phyloP scores from a whole-genome alignment of 2,797 vertebrate genomes.

The Sebastes taczanowskii region DNA sequence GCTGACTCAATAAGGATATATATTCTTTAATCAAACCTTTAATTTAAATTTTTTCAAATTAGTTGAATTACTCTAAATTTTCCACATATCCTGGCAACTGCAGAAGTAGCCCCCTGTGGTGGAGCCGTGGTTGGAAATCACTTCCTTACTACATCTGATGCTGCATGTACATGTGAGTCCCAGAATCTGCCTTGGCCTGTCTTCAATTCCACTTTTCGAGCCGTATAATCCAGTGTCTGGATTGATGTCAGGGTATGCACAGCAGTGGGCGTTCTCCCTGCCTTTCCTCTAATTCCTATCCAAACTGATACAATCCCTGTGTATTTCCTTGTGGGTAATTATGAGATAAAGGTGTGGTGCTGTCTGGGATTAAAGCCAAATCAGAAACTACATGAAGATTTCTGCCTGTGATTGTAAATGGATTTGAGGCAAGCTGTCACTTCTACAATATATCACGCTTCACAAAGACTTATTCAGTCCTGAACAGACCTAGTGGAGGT shows the following conservation, averaged over 20 bases:
- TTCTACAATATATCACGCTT: constrained; percentile 38
- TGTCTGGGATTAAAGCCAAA: constrained; percentile 59
- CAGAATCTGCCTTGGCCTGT: constrained; percentile 7
- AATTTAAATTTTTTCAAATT: neutral
- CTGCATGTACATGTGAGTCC: neutral
- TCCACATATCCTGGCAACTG: neutral
- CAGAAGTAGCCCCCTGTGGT: neutral
- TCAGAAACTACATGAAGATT: constrained; percentile 57
- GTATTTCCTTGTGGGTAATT: constrained; percentile 68
- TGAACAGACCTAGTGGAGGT: constrained; percentile 27
- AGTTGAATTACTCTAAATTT: neutral
- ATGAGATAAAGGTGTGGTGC: constrained; percentile 67
- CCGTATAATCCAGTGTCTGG: constrained; percentile 55
- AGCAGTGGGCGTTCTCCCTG: constrained; percentile 36
- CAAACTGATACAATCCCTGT: constrained; percentile 56
- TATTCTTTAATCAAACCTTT: neutral
- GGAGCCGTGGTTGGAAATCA: neutral
- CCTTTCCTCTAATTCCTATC: constrained; percentile 46
- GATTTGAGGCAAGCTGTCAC: constrained; percentile 62
- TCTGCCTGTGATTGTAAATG: constrained; percentile 65
- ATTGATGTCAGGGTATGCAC: constrained; percentile 31
- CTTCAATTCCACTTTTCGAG: constrained; percentile 24
- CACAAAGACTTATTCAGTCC: constrained; percentile 53
- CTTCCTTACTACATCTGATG: neutral
- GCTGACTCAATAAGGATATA: neutral